These are phyloP conservation scores for Diorhabda sublineata DNA, from an alignment of 1,140 invertebrate species.

Conservation along the genomic window DNA sequence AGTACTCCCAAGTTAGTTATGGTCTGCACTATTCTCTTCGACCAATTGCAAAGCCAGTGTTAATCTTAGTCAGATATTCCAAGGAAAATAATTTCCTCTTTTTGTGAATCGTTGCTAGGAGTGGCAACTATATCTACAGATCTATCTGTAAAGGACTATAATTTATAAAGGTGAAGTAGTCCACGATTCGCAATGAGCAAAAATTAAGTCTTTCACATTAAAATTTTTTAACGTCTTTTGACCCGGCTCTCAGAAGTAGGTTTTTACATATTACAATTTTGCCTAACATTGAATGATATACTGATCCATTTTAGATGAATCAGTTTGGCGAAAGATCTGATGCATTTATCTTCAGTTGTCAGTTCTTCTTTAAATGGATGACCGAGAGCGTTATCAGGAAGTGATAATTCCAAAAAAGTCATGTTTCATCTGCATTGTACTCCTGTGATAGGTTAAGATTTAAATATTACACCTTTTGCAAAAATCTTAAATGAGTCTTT, in stretches of 20 bases:
- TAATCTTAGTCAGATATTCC: constrained; percentile 28
- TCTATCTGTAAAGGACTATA: constrained; percentile 42
- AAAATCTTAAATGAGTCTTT: too few species aligned
- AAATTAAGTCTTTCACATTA: constrained; percentile 22
- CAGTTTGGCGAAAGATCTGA: constrained; percentile 32
- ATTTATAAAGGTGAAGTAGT: constrained; percentile 38
- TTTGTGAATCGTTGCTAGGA: constrained; percentile 29
- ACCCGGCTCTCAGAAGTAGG: background rate
- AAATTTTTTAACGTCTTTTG: constrained; percentile 33
- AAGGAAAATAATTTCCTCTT: constrained; percentile 15
- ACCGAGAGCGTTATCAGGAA: too few species aligned
- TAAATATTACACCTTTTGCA: too few species aligned
- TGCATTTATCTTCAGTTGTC: too few species aligned
- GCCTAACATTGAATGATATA: constrained; percentile 33
- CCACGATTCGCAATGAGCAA: constrained; percentile 38
- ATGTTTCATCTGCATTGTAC: too few species aligned
- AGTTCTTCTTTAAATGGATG: too few species aligned
- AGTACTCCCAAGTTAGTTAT: constrained; percentile 31
- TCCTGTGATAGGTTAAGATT: too few species aligned
- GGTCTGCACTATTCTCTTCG: constrained; percentile 41
- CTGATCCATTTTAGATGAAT: constrained; percentile 42
- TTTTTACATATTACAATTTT: constrained; percentile 40
- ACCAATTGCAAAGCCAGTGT: constrained; percentile 42
- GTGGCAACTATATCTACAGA: constrained; percentile 38
- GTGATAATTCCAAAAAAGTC: too few species aligned